A percentile compares a stretch with the other conserved stretches of the same genome.
phyloP scores from a whole-genome alignment of 2,888 invertebrate species.

The Tipula unca region DNA sequence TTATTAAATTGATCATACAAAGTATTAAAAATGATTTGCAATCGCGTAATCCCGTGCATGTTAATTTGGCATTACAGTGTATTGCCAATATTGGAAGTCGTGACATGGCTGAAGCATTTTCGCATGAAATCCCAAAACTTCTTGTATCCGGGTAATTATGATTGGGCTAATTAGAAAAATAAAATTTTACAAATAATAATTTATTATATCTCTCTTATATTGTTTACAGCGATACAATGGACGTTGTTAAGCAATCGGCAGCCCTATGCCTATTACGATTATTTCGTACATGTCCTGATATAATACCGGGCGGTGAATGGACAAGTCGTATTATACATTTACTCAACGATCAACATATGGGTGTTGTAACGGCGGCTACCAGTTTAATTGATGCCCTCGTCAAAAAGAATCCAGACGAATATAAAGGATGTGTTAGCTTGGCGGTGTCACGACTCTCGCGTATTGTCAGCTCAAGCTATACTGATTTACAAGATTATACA shows the following conservation, averaged over 20 bases:
- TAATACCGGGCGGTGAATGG: conserved; percentile 97
- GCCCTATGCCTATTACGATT: conserved; percentile 91
- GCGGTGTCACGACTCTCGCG: conserved; percentile 95
- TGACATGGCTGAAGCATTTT: conserved; percentile 99
- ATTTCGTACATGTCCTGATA: conserved; percentile 90
- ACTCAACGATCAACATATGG: conserved; percentile 98
- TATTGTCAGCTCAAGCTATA: conserved; percentile 98
- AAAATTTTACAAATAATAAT: neutral
- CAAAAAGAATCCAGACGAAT: conserved; percentile 98
- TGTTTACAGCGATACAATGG: conserved; percentile 83
- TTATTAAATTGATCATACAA: conserved; percentile 98
- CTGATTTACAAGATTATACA: conserved; percentile 98
- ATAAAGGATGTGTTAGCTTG: conserved; percentile 96
- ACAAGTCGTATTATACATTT: conserved; percentile 97
- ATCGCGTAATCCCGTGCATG: conserved; percentile 95
- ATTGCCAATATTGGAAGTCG: conserved; percentile 99
- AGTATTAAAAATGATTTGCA: conserved; percentile 98
- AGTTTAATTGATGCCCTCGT: conserved; percentile 97
- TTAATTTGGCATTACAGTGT: conserved; percentile 96
- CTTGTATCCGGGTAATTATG: conserved; percentile 80
- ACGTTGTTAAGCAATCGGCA: conserved; percentile 98
- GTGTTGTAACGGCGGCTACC: conserved; percentile 97
- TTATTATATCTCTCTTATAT: neutral
- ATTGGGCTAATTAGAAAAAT: neutral
- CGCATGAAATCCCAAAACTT: conserved; percentile 94